These are phyloP conservation scores for Pygoscelis adeliae DNA, from an alignment of 2,113 vertebrate genomes.

Conservation along the genomic window DNA sequence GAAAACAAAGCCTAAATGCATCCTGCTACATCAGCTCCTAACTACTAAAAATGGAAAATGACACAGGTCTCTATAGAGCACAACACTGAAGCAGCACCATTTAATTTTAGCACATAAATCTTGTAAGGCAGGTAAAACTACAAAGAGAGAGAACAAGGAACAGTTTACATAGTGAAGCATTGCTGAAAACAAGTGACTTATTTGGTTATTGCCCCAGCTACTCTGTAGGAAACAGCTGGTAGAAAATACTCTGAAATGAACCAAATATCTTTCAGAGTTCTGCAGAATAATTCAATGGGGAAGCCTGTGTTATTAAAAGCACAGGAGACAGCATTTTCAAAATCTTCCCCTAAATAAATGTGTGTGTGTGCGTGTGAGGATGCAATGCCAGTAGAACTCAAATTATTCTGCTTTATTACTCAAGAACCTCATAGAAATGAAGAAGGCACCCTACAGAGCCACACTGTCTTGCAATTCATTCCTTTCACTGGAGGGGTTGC, in stretches of 20 bases:
- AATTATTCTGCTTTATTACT: background rate
- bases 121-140: background rate
- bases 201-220: background rate
- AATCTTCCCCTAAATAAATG: background rate
- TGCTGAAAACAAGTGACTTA: background rate
- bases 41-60: constrained; percentile 25
- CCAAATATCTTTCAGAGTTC: background rate
- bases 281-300: background rate
- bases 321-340: background rate
- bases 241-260: background rate
- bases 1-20: constrained; percentile 18
- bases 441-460: background rate
- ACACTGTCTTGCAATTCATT: background rate
- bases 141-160: background rate
- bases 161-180: background rate
- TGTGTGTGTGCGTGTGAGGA: background rate
- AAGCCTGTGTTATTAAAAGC: background rate
- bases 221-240: background rate
- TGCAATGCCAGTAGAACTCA: background rate
- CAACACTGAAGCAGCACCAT: background rate
- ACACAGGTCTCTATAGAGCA: background rate
- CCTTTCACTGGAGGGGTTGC: background rate
- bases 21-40: background rate
- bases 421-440: background rate
- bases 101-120: constrained; percentile 26